Conservation (phyloP, 2,113 vertebrate genomes). For the Phyllostomus discolor region DNA sequence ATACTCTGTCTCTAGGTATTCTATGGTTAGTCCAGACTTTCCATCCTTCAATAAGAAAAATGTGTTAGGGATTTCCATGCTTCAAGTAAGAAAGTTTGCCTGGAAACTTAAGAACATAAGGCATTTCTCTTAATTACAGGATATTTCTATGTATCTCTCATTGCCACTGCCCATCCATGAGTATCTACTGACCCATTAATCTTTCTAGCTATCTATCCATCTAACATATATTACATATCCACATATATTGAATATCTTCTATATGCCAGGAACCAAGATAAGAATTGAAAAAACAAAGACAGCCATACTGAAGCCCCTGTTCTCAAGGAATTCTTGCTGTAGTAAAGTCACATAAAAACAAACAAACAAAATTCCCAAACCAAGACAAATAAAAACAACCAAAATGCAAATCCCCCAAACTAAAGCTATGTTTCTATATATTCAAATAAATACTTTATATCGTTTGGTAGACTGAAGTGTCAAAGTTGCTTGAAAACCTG, state of each 20-base stretch:
- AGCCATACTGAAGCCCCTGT: background rate
- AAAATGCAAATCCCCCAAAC: background rate
- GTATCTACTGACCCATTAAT: background rate
- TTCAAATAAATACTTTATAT: background rate
- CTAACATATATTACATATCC: background rate
- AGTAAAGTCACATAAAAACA: background rate
- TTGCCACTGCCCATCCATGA: background rate
- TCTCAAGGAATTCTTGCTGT: background rate
- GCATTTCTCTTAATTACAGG: conserved; percentile 30
- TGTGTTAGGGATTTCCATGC: background rate
- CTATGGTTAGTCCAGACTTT: background rate
- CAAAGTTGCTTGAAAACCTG: background rate
- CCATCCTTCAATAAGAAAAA: background rate
- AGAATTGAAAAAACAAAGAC: background rate
- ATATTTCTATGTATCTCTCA: background rate
- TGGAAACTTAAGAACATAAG: background rate
- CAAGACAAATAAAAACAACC: background rate
- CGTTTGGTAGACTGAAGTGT: background rate
- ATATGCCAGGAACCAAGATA: background rate
- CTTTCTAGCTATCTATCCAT: background rate
- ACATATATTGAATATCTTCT: background rate
- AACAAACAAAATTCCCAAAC: background rate
- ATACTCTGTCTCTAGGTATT: background rate
- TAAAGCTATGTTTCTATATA: background rate
- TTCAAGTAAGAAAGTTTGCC: conserved; percentile 19